Base-by-base conservation (phyloP, 2,797 vertebrate species). In the Falco columbarius region DNA sequence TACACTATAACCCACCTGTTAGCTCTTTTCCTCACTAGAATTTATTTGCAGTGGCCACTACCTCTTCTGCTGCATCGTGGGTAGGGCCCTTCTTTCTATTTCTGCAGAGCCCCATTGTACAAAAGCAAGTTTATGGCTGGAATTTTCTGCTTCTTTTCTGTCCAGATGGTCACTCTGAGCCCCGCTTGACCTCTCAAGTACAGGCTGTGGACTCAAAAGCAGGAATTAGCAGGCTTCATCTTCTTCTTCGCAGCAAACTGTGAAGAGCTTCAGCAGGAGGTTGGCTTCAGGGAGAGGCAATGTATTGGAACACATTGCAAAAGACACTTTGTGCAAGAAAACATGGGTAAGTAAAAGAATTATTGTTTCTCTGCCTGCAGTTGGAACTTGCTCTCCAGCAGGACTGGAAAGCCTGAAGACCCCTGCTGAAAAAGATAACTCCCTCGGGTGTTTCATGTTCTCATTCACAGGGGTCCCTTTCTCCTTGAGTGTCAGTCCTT, bases 251-350 rank as follows among this genome's bases (percentile, higher is more conserved):
- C 81, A 65, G 44, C 86, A 75, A 83, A 88, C 90, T 87, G 95
- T 96, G 90, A 92, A 77, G 89, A 93, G 86, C 77, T 87, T 94
- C 86, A 55, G 89, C 90, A 93, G 86, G 93, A 97, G 94, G 61
- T 81, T 96, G 92, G 94, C 94, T 95, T 93, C 89, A 62, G 93
- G 94, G 94, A 77, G 79, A 96, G 89, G 65, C 95, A 86, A 38
- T 73, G 74, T 93, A 32, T 94, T 0, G 46, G 87, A 95, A 95
- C 92, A 74, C 90, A 68, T 58, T 71, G 92, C 84, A 88, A 71
- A 84, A 91, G 84, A 87, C 42, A 29, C 49, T 71, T 87, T 11
- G n/a, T 89, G 93, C 46, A 27, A 83, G 84, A 85, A 68, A 91
- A 58, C n/a, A 3, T 3, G 49, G 27, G 29, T 38, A 84, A 90